Conservation (phyloP, 2,113 vertebrate species). For the Phocoena sinus region DNA sequence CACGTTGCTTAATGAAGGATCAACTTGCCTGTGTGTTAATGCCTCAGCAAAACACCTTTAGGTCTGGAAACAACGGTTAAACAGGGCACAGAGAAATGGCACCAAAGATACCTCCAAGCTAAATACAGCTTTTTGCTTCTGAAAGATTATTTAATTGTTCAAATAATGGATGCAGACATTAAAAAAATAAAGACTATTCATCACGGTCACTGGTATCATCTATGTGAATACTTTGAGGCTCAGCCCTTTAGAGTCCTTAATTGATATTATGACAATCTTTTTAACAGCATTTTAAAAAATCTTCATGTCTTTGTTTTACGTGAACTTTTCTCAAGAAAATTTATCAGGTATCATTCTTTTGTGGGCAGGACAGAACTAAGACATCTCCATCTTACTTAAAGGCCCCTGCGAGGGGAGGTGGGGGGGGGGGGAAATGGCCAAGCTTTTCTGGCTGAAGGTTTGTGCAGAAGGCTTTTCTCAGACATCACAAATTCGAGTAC, state of each 20-base stretch:
- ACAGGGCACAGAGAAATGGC: background rate
- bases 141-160: background rate
- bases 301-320: background rate
- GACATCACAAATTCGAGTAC: background rate
- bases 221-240: background rate
- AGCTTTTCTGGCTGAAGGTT: too few relatives aligned
- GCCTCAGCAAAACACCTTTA: background rate
- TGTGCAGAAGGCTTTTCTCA: background rate
- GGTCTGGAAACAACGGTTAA: background rate
- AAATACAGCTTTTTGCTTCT: background rate
- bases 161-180: background rate
- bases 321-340: background rate
- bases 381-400: background rate
- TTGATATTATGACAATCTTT: too few relatives aligned
- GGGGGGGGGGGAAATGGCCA: background rate
- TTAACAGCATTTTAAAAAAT: background rate
- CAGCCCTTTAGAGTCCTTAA: background rate
- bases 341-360: background rate
- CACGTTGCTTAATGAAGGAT: background rate
- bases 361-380: background rate
- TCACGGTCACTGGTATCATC: background rate
- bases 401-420: rapidly evolving
- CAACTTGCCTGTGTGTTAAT: background rate
- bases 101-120: background rate
- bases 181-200: background rate